These are phyloP conservation scores for Nycteola revayana DNA, from an alignment of 2,888 invertebrate genomes.

Conservation along the genomic window DNA sequence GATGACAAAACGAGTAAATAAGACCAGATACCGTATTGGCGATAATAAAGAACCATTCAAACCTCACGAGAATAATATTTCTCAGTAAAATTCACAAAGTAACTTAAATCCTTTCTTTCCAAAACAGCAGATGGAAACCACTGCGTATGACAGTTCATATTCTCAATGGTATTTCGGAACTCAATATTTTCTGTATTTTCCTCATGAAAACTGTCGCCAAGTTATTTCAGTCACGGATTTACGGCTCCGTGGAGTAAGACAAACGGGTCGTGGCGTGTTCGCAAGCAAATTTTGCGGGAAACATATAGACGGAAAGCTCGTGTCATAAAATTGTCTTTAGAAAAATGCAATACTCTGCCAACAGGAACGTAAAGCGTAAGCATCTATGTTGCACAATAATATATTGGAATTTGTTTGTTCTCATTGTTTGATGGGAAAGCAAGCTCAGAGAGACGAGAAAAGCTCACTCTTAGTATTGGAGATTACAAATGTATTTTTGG, in stretches of 20 bases:
- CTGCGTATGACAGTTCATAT: constrained; percentile 50
- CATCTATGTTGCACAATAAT: too few relatives aligned
- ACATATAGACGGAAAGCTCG: constrained; percentile 17
- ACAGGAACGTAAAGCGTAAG: too few relatives aligned
- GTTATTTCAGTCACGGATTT: constrained; percentile 67
- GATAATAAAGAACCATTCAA: too few relatives aligned
- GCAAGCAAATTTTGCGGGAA: constrained; percentile 53
- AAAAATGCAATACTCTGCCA: too few relatives aligned
- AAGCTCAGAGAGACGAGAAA: too few relatives aligned
- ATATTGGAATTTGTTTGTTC: too few relatives aligned
- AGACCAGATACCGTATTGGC: too few relatives aligned
- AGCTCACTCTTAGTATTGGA: too few relatives aligned
- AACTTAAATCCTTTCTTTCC: constrained; percentile 18
- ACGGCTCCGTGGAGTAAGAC: constrained; percentile 53
- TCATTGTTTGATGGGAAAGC: too few relatives aligned
- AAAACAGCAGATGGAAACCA: constrained; percentile 25
- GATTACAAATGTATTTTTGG: too few relatives aligned
- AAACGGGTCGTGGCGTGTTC: constrained; percentile 51
- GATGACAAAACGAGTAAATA: too few relatives aligned
- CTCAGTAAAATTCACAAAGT: background rate
- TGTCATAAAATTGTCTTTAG: too few relatives aligned
- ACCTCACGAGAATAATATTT: background rate
- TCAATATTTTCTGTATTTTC: constrained; percentile 42
- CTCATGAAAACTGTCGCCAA: constrained; percentile 32
- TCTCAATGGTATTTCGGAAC: constrained; percentile 38